Evolutionary conservation across 2,113 vertebrate genomes (phyloP), one percentile per base, ranked within the genome.

Genomic region (Sapayoa aenigma): DNA sequence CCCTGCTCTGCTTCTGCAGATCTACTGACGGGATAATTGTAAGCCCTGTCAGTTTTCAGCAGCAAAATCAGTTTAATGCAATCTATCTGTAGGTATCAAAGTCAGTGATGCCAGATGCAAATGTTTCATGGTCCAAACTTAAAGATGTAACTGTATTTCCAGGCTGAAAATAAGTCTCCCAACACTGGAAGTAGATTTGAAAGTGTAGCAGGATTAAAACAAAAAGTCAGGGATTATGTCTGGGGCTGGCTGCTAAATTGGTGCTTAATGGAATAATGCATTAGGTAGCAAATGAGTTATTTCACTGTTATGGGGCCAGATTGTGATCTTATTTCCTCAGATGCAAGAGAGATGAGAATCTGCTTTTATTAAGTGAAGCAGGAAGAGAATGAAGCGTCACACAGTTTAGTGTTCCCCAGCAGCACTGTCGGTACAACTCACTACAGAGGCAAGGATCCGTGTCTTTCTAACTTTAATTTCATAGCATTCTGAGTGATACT

Each of bases 1-100:
- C 73, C 81, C 47, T 71, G 80, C 77, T 93, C 95, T 88, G 77
- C 50, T 89, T 94, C 95, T 82, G 90, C 83, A 94, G 84, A 94
- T 47, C 44, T 73, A 74, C 65, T 71, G 75, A 90, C 2, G 20
- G 91, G 74, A 39, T 93, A 96, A 89, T 93, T 86, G 72, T 62
- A 87, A 75, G 39, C 82, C 59, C 90, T 95, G 79, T 84, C 81
- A 94, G 25, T 89, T 97, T 94, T 89, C 88, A 87, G 87, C 44
- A 93, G 91, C 71, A 62, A 69, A 73, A 78, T 80, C 85, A 95
- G 62, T 73, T 94, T 95, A 93, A 90, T 87, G 82, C 63, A 75
- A 59, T 84, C 81, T 93, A 62, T 63, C 91, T 85, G 71, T 58
- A 86, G 83, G 68, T 96, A 92, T 84, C 46, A 63, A 80, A 91